Conservation (phyloP, 2,113 vertebrate species). For the Clarias magur region DNA sequence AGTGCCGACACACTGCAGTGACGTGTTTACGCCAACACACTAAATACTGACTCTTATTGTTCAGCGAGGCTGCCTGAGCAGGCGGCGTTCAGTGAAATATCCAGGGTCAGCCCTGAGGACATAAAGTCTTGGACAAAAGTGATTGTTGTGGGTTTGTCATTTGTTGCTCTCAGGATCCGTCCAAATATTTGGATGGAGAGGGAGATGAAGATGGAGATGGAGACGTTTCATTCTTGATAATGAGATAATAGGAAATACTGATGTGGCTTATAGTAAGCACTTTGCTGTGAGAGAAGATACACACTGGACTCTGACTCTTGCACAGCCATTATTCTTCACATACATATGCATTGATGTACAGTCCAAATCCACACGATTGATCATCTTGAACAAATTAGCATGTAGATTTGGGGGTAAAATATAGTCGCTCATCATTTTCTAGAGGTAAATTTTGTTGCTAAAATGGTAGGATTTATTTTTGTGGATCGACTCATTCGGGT, state of each 20-base stretch:
- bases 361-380: background rate
- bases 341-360: background rate
- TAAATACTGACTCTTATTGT: constrained; percentile 72
- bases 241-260: background rate
- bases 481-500: background rate
- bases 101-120: constrained; percentile 31
- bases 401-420: background rate
- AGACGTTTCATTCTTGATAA: background rate
- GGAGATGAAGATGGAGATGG: background rate
- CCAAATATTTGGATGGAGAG: constrained; percentile 6
- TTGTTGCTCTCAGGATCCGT: constrained; percentile 15
- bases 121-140: constrained; percentile 46
- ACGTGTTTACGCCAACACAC: constrained; percentile 58
- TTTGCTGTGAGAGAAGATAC: background rate
- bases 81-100: constrained; percentile 55
- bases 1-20: constrained; percentile 55
- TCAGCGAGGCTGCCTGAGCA: constrained; percentile 56
- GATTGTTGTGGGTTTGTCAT: constrained; percentile 42
- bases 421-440: background rate
- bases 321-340: background rate
- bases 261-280: background rate
- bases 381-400: background rate
- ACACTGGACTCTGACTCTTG: too few relatives aligned
- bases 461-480: background rate
- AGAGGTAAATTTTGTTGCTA: background rate